Evolutionary conservation across 2,113 vertebrate genomes (phyloP), one percentile per base, ranked within the genome.

Genomic region (Boleophthalmus pectinirostris): DNA sequence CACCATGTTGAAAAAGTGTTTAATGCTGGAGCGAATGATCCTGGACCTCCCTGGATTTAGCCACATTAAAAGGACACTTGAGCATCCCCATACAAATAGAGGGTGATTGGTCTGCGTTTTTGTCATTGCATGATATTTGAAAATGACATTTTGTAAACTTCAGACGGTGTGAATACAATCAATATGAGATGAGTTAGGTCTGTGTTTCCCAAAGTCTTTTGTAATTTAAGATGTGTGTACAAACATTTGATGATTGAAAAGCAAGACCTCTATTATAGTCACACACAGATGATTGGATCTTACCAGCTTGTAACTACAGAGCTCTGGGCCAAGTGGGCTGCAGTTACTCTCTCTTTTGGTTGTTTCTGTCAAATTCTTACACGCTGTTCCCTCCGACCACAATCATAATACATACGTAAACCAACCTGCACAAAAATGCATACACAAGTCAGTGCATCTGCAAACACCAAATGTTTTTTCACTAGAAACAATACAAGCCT

Each of bases 151-250:
- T 72, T 83, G 85, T 88, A 90, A 91, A 90, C 87, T 79, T 77
- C 84, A 87, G 81, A 83, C 78, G n/a, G 86, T 74, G 76, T 79
- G 81, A 87, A 89, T 61, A 85, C 90, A 91, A 90, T 91, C 89
- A 90, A 82, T 87, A 85, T 57, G 84, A 85, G 83, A 78, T 69
- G 81, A 86, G 82, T 86, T 80, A 73, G 78, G 82, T 81, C 83
- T 80, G 72, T 82, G 87, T 90, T 92, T 91, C 86, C 86, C 83
- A 72, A 82, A 89, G 75, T 74, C 87, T 89, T 88, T 86, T 89
- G 91, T 89, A 92, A 91, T 87, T 84, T 86, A 87, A 92, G 87
- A 90, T 82, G 82, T 90, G 90, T 91, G 87, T 89, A 92, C 88
- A 92, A 91, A 92, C 87, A 90, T 86, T 75, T 85, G 87, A 89